Evolutionary conservation across 2,888 invertebrate species (phyloP).

Genomic region (Drosophila eohydei): DNA sequence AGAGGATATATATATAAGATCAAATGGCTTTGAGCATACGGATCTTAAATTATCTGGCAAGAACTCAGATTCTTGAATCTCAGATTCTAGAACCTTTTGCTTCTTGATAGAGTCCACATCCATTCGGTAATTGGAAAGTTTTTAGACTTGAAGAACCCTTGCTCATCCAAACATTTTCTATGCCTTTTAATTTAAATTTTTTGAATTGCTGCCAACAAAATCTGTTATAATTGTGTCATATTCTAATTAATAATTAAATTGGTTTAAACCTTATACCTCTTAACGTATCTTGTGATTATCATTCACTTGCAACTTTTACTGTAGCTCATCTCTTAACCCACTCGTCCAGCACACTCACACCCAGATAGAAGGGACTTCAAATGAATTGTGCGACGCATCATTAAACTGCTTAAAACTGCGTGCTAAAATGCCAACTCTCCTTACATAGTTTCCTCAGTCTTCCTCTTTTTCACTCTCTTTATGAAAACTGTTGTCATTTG

Average conservation of each 20-base stretch:
- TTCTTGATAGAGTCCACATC: no score
- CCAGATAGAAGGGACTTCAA: slow-evolving; percentile 15
- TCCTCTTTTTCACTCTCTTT: neutral
- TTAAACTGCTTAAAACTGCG: slow-evolving; percentile 62
- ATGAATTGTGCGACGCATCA: slow-evolving; percentile 52
- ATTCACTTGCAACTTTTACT: neutral
- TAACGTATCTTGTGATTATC: neutral
- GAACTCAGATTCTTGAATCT: neutral
- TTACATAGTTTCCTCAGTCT: neutral
- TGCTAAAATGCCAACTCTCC: slow-evolving; percentile 41
- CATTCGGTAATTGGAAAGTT: no score
- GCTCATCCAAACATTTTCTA: neutral
- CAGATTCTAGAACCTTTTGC: no score
- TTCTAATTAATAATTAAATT: slow-evolving; percentile 4
- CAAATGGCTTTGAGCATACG: neutral
- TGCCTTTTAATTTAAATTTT: neutral
- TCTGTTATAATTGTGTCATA: neutral
- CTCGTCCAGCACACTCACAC: neutral
- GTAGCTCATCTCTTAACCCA: neutral
- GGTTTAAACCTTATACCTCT: neutral
- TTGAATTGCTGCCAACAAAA: neutral
- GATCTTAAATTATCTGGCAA: neutral
- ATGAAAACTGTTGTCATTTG: slow-evolving; percentile 54
- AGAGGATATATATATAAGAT: neutral
- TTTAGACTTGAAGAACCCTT: neutral